Evolutionary conservation across 2,888 invertebrate genomes (phyloP).

Genomic region (Syritta pipiens): DNA sequence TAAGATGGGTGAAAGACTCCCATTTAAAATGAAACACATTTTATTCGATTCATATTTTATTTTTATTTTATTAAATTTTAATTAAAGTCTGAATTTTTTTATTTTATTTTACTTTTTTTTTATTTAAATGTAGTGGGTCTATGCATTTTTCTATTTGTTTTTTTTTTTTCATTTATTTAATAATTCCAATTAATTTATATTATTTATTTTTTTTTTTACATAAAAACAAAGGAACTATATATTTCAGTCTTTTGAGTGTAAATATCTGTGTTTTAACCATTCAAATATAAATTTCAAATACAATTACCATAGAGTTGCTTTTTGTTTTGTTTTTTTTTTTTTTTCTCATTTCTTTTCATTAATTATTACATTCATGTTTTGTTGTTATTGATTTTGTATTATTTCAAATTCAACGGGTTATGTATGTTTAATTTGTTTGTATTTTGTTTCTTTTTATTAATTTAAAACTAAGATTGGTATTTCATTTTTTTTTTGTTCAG

Average conservation of each 20-base stretch:
- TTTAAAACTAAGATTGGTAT: constrained; percentile 38
- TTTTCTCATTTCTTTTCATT: constrained; percentile 33
- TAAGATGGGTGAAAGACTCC: too few species aligned
- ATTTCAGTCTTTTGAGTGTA: constrained; percentile 80
- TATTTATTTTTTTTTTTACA: constrained; percentile 75
- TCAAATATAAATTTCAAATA: constrained; percentile 72
- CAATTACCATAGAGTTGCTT: constrained; percentile 71
- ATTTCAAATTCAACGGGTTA: constrained; percentile 30
- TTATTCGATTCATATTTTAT: constrained; percentile 53
- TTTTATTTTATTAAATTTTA: constrained; percentile 58
- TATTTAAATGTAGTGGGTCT: constrained; percentile 69
- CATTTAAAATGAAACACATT: constrained; percentile 30
- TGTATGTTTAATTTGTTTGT: constrained; percentile 36
- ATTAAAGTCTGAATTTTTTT: constrained; percentile 48
- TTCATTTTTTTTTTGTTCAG: constrained; percentile 40
- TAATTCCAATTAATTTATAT: constrained; percentile 77
- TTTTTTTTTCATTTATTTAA: constrained; percentile 68
- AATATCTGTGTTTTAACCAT: constrained; percentile 73
- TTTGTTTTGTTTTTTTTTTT: constrained; percentile 30
- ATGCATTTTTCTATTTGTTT: constrained; percentile 70
- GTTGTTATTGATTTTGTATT: constrained; percentile 40
- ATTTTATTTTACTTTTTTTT: constrained; percentile 70
- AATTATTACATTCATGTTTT: constrained; percentile 34
- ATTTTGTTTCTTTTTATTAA: too few species aligned
- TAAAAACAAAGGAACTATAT: constrained; percentile 80